Base-by-base conservation (phyloP, 2,888 invertebrate species). In the Abscondita cerata region DNA sequence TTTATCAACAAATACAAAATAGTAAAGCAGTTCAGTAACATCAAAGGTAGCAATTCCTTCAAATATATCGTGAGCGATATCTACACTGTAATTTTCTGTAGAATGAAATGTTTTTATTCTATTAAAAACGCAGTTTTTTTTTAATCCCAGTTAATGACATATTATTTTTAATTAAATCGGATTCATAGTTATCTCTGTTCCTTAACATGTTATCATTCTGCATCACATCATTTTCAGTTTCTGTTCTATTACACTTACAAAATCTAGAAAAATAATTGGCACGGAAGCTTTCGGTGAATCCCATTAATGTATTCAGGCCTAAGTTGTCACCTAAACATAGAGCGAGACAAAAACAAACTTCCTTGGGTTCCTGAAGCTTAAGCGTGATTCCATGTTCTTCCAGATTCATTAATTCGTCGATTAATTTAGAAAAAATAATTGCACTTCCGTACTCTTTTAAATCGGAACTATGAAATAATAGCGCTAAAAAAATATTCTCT, bases 41-140 rank as follows among this genome's bases (percentile, higher is more conserved):
- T 67, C 65, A 15, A 41, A 55, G 19, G 51, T 40, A n/a, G 54
- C 54, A 15, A 67, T 41, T 1, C 70, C 69, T 52, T 70, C 65
- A 34, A 62, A 65, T 3, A 68, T 25, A 54, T 71, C 68, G 46
- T 71, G 70, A 52, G 65, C 63, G 13, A 68, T 53, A 52, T 70
- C 71, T 15, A 65, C 53, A 3, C 38, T 13, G 46, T 40, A 31
- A 34, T 70, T 70, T n/a, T 64, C 62, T 15, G 54, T 62, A 8
- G 61, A 55, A 50, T 68, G 53, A 46, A 67, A 69, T 11, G 53
- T 52, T 19, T 50, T 11, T 11, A 69, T 38, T n/a, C 38, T 12
- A 44, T 63, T 66, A 34, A 56, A 68, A 2, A 60, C 33, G 48
- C 62, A 67, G 11, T 55, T 33, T 13, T 50, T 67, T 52, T 36